Percentiles rank a stretch among this genome's conserved stretches.
Conservation (phyloP, 2,113 vertebrate species). For the Thermophis baileyi region DNA sequence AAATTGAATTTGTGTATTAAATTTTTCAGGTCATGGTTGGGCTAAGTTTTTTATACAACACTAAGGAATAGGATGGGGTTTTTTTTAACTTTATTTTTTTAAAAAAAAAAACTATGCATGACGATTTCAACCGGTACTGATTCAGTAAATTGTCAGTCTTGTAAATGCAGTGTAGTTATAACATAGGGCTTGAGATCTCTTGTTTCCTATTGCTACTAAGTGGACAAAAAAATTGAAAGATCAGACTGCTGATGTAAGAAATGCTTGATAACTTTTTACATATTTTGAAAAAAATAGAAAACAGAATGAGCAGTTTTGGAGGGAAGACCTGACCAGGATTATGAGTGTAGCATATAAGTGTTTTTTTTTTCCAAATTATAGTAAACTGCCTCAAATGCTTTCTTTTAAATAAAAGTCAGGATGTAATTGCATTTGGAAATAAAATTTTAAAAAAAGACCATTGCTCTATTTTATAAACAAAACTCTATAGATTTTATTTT, state of each 20-base stretch:
- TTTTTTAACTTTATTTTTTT: slow-evolving; percentile 6
- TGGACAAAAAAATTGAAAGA: not conserved
- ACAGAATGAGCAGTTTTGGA: not conserved
- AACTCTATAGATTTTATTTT: not conserved
- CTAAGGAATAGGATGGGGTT: not conserved
- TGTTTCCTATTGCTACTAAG: not conserved
- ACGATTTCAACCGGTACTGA: slow-evolving; percentile 21
- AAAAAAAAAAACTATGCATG: not conserved
- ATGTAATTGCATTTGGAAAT: not conserved
- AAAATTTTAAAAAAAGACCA: not conserved
- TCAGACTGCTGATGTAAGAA: not conserved
- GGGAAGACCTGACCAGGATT: not conserved
- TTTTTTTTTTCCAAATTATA: not conserved
- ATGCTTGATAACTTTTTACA: not conserved
- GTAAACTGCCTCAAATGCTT: not conserved
- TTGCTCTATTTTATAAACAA: not conserved
- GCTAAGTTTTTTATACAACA: slow-evolving; percentile 33
- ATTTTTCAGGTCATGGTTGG: slow-evolving; percentile 21
- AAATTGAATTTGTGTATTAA: not conserved
- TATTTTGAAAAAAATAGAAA: not conserved
- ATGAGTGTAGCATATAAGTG: not conserved
- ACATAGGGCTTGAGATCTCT: slow-evolving; percentile 9
- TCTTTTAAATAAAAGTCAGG: not conserved
- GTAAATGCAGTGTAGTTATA: slow-evolving; percentile 7
- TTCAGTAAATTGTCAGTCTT: slow-evolving; percentile 8